Evolutionary conservation across 2,797 vertebrate species (phyloP).

Genomic region (Macroramphosus scolopax): DNA sequence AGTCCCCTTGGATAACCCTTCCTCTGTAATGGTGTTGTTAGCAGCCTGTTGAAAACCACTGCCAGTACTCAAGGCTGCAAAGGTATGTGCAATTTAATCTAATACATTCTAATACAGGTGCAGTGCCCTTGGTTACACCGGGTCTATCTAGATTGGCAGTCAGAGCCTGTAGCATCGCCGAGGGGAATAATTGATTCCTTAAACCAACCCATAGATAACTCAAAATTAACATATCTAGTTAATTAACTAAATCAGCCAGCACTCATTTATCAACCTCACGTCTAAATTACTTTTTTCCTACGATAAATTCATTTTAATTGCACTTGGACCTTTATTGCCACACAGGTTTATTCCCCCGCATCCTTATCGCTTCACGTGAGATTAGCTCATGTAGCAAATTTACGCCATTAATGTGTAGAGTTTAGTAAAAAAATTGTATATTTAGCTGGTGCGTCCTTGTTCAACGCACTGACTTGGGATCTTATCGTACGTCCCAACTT

Average conservation of each 20-base stretch:
- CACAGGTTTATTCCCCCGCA: constrained; percentile 7
- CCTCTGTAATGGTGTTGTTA: constrained; percentile 60
- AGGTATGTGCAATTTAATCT: constrained; percentile 57
- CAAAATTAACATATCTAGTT: constrained; percentile 70
- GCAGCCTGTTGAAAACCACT: constrained; percentile 54
- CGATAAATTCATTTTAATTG: constrained; percentile 72
- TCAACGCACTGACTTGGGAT: constrained; percentile 14
- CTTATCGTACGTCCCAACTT: constrained; percentile 28
- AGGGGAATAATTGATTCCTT: constrained; percentile 57
- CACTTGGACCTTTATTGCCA: constrained; percentile 59
- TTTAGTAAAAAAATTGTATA: constrained; percentile 2
- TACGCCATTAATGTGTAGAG: constrained; percentile 1
- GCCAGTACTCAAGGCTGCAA: constrained; percentile 43
- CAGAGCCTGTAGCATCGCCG: constrained; percentile 37
- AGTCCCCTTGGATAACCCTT: constrained; percentile 52
- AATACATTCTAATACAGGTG: constrained; percentile 15
- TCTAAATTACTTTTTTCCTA: constrained; percentile 74
- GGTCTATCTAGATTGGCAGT: constrained; percentile 51
- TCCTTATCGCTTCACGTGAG: constrained; percentile 15
- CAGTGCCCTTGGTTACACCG: constrained; percentile 52
- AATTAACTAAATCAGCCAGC: constrained; percentile 68
- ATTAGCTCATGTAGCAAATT: constrained; percentile 11
- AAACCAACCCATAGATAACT: constrained; percentile 66
- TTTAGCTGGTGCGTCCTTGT: constrained; percentile 16
- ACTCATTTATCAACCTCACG: constrained; percentile 69